phyloP scores from a whole-genome alignment of 92 coral and sea anemone species.

The Galaxea fascicularis region DNA sequence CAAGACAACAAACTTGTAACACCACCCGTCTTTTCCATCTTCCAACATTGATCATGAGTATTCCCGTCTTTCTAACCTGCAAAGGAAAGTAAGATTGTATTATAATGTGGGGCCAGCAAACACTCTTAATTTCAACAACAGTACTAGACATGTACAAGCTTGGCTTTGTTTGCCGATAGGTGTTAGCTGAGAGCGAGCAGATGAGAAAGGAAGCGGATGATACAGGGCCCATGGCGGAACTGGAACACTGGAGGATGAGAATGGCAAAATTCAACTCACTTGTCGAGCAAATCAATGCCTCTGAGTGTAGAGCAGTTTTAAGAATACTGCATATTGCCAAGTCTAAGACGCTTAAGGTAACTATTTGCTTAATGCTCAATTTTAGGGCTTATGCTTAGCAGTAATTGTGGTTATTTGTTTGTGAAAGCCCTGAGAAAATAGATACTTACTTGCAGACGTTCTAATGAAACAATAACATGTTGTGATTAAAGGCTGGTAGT shows the following conservation, averaged over 20 bases:
- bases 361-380: not conserved
- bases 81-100: too few species aligned
- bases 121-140: not conserved
- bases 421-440: not conserved
- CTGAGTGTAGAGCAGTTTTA: slow-evolving; percentile 75
- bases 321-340: slow-evolving; percentile 77
- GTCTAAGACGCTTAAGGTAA: slow-evolving; percentile 83
- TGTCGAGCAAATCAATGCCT: slow-evolving; percentile 82
- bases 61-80: too few species aligned
- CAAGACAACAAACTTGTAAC: too few species aligned
- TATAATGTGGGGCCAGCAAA: too few species aligned
- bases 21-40: too few species aligned
- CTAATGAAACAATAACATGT: not conserved
- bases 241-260: slow-evolving; percentile 93
- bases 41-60: too few species aligned
- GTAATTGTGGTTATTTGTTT: too few species aligned
- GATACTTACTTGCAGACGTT: slow-evolving; percentile 14
- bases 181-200: slow-evolving; percentile 92
- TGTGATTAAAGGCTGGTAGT: too few species aligned
- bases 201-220: slow-evolving; percentile 95
- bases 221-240: slow-evolving; percentile 93
- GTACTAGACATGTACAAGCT: not conserved
- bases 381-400: too few species aligned
- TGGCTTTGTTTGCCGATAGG: slow-evolving; percentile 44
- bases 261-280: slow-evolving; percentile 93